Base-by-base conservation (phyloP, 2,888 invertebrate genomes). In the Sturmia bella region DNA sequence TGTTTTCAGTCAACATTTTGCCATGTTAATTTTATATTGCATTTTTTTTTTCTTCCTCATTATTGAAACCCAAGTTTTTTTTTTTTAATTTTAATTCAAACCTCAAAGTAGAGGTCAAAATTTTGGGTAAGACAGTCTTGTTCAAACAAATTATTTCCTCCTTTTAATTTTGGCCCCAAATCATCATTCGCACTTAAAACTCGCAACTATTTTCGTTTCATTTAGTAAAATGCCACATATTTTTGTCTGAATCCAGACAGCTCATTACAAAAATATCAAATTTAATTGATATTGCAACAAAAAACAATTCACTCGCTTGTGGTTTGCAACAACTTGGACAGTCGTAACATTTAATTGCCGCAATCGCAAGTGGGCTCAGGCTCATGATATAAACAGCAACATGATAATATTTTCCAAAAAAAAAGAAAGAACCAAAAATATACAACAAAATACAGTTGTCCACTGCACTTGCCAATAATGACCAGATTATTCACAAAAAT, bases 211-310 rank as follows among this genome's bases (percentile, higher is more conserved):
- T 9, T 3, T 32, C 5, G 6, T 19, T 27, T 48, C 11, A 70
- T 37, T 70, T 13, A 13, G 19, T 32, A 3, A 59, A 59, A 61
- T 37, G 15, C 48, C 21, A 56, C 0, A 39, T 15, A 74, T 41
- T 63, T 64, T 64, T 57, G 70, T 57, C 32, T 27, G 56, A 17
- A 39, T 54, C 43, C 64, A 70, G 64, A 78, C 72, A 73, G 66
- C 66, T 79, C 72, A 79, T 79, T 73, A 79, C 72, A 79, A 66
- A 66, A 66, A 68, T 73, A 79, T 66, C 66, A 79, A 79, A 61
- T 73, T 79, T 79, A 73, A 79, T 79, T 73, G 72, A 73, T 73
- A 66, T 79, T 68, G 59, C 52, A 72, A 59, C 45, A 72, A 43
- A 48, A 79, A 73, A 66, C 52, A 79, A 79, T 79, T 59, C 66